Percentiles rank a stretch among this genome's conserved stretches.
phyloP scores from a whole-genome alignment of 2,888 invertebrate genomes.

The Zygothrica quintamaculata region DNA sequence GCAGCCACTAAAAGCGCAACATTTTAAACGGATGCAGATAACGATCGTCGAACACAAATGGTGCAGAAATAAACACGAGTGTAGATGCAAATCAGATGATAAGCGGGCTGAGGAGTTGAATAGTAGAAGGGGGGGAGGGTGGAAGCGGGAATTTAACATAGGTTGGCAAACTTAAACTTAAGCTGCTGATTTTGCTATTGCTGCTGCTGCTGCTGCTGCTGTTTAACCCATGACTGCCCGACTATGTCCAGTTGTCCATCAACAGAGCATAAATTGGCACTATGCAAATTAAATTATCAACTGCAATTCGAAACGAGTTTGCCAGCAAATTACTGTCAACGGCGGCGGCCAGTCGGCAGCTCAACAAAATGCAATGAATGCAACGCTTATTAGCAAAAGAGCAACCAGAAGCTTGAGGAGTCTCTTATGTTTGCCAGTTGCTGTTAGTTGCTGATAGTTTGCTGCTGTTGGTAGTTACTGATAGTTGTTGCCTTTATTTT shows the following conservation, averaged over 20 bases:
- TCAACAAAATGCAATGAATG: constrained; percentile 68
- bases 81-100: constrained; percentile 81
- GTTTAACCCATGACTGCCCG: constrained; percentile 63
- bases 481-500: too few relatives aligned
- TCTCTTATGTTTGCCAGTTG: too few relatives aligned
- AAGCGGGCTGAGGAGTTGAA: constrained; percentile 43
- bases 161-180: too few relatives aligned
- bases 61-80: constrained; percentile 84
- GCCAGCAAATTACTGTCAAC: constrained; percentile 81
- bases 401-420: constrained; percentile 11
- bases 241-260: constrained; percentile 63
- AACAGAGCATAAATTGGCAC: constrained; percentile 80
- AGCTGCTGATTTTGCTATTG: not conserved
- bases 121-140: constrained; percentile 9
- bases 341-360: constrained; percentile 44
- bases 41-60: constrained; percentile 83
- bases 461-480: too few relatives aligned
- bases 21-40: constrained; percentile 81
- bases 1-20: constrained; percentile 63
- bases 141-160: too few relatives aligned
- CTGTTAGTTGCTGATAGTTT: too few relatives aligned
- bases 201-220: constrained; percentile 26
- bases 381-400: constrained; percentile 67
- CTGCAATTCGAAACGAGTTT: constrained; percentile 73
- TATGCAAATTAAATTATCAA: constrained; percentile 83